Base-by-base conservation (phyloP, 2,797 vertebrate species). In the Gobio occitaniae region DNA sequence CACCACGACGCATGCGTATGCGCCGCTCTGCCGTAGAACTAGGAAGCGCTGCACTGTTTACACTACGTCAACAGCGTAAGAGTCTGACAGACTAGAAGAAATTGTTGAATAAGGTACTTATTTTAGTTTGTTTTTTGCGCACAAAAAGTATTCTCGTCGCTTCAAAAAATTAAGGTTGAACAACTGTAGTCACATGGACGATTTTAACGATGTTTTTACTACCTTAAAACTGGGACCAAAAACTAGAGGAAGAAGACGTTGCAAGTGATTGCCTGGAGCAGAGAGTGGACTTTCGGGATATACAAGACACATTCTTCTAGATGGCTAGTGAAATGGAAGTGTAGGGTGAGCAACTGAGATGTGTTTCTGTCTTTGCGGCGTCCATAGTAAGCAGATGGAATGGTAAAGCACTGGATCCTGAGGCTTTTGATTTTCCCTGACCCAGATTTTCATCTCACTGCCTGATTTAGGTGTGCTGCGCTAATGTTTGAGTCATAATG, bases 211-310 rank as follows among this genome's bases (percentile, higher is more conserved):
- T 44, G 8, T 44, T 8, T 44, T 44, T 44, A 44, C 41, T 44
- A 44, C 41, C 41, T 44, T 44, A 10, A 44, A 9, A 44, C 32
- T 32, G 32, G 32, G 85, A 59, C 72, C 47, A 54, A 82, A 78
- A 72, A 83, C 25, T 32, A 13, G 78, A 86, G 47, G 19, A 63
- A 84, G 61, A 29, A 87, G 70, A 83, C 52, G 66, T 13, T 78
- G n/a, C 38, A 84, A 86, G 75, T 59, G 54, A 68, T 87, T 84
- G 68, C 86, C 81, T 72, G 74, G 38, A 87, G 82, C 71, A 16
- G 76, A 86, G 61, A 32, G 78, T 61, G 84, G 82, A 82, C 82
- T 87, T 86, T 83, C 88, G 76, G 70, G 84, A 89, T 84, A 87
- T 78, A 88, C 56, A 72, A 78, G 17, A 68, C 68, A 87, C 74